Evolutionary conservation across 1,140 invertebrate species (phyloP).

Genomic region (Papilio polyxenes): DNA sequence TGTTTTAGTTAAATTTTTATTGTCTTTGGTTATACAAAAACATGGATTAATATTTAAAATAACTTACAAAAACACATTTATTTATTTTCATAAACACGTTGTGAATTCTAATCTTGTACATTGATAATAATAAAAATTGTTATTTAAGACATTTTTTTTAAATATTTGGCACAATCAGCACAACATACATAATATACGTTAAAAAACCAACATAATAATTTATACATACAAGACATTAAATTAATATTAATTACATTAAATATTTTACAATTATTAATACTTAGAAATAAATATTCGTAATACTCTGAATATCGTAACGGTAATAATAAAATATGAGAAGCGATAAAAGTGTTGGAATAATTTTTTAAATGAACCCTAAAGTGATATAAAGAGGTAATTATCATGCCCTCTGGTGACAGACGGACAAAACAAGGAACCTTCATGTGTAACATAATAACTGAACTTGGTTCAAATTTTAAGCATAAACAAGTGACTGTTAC

Average conservation of each 20-base stretch:
- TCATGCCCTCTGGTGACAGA: constrained; percentile 10
- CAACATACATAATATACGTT: neutral
- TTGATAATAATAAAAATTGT: constrained; percentile 71
- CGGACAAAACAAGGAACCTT: constrained; percentile 1
- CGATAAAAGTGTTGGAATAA: neutral
- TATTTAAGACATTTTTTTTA: constrained; percentile 42
- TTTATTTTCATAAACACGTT: constrained; percentile 72
- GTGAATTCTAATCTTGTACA: constrained; percentile 76
- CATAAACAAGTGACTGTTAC: too few relatives aligned
- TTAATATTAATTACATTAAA: neutral
- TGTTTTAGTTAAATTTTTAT: constrained; percentile 79
- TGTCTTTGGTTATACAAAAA: constrained; percentile 80
- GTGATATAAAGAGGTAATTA: neutral
- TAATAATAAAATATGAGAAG: neutral
- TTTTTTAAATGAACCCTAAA: neutral
- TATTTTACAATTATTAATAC: constrained; percentile 3
- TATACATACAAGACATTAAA: neutral
- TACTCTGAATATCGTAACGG: neutral
- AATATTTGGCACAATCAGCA: constrained; percentile 35
- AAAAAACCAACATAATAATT: neutral
- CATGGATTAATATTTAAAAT: constrained; percentile 79
- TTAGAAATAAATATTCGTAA: neutral
- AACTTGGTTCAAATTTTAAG: neutral
- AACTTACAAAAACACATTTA: constrained; percentile 79
- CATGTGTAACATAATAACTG: neutral